Percentiles rank a stretch among this genome's conserved stretches.
phyloP scores from a whole-genome alignment of 1,140 invertebrate genomes.

The Platorchestia sp. region DNA sequence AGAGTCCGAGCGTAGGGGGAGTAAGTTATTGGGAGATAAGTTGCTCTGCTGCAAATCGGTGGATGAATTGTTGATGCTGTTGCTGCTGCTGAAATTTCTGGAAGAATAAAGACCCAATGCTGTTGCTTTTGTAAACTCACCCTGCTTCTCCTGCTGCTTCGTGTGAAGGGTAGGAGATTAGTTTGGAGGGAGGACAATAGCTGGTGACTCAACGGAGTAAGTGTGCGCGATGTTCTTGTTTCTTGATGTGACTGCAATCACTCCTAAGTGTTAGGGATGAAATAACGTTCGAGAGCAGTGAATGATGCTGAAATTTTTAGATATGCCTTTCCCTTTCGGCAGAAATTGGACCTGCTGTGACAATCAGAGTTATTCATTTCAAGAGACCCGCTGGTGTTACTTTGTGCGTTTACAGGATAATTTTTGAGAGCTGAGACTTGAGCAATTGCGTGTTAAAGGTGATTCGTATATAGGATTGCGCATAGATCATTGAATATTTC shows the following conservation, averaged over 20 bases:
- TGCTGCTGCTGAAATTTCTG: not conserved
- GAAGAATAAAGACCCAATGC: conserved; percentile 7
- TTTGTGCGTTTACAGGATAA: not conserved
- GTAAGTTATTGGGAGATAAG: not conserved
- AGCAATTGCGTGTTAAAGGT: not conserved
- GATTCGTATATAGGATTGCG: not conserved
- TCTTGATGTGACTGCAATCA: conserved; percentile 55
- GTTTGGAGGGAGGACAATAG: not conserved
- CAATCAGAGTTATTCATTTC: conserved; percentile 37
- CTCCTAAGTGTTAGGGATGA: conserved; percentile 38
- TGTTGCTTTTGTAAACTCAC: conserved; percentile 44
- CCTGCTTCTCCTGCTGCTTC: conserved; percentile 46
- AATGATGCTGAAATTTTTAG: not conserved
- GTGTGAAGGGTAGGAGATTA: not conserved
- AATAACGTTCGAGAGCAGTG: conserved; percentile 49
- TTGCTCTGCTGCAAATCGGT: not conserved
- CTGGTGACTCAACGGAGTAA: not conserved
- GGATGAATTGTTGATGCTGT: not conserved
- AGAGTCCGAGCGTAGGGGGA: not conserved
- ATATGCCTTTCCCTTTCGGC: not conserved
- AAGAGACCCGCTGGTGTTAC: not conserved
- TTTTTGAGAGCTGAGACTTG: not conserved
- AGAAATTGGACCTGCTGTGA: not conserved
- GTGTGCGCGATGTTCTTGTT: conserved; percentile 23
- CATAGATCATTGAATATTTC: not conserved